Base-by-base conservation (phyloP, 1,140 invertebrate species). In the Diabrotica undecimpunctata region DNA sequence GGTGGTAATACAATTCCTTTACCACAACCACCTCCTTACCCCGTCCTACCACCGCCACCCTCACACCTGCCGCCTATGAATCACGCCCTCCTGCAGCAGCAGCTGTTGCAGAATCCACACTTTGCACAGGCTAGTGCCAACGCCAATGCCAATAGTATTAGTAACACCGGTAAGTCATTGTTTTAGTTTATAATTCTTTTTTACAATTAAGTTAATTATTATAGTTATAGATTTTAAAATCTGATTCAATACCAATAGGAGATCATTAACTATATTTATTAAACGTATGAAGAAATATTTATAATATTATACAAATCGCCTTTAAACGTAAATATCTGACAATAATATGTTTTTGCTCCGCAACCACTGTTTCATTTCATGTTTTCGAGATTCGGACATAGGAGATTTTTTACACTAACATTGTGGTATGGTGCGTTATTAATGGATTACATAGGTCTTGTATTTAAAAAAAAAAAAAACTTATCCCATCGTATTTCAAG, bases 81-180 rank as follows among this genome's bases (percentile, higher is more conserved):
- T 67, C 82, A 83, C 46, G 75, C 77, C 39, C 79, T 84, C 75
- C 79, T 84, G 7, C 83, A 83, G 62, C 79, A 82, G 66, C 84
- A 85, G 72, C 72, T 84, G 25, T 78, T 82, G 63, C 82, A 83
- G 73, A 83, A 85, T 72, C 82, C 82, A 38, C 77, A 83, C 38
- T 82, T 82, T 2, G 74, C 74, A 64, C 70, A 68, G 37, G 72
- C 70, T 50, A 62, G 64, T 12, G 74, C 72, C 63, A 46, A 46
- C 41, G 41, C 41, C 41, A 75, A 72, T 64, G 41, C 41, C 41
- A 75, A 72, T 64, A 72, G 66, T 54, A 67, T 66, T 67, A 67
- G 67, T 67, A 38, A 67, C 52, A 66, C 67, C 54, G 74, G 75
- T 75, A 62, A 71, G 75, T 77, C 50, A 9, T 41, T 50, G 10